Percentiles rank a stretch among this genome's conserved stretches.
Evolutionary conservation across 2,113 vertebrate species (phyloP).

Genomic region (Ornithorhynchus anatinus): DNA sequence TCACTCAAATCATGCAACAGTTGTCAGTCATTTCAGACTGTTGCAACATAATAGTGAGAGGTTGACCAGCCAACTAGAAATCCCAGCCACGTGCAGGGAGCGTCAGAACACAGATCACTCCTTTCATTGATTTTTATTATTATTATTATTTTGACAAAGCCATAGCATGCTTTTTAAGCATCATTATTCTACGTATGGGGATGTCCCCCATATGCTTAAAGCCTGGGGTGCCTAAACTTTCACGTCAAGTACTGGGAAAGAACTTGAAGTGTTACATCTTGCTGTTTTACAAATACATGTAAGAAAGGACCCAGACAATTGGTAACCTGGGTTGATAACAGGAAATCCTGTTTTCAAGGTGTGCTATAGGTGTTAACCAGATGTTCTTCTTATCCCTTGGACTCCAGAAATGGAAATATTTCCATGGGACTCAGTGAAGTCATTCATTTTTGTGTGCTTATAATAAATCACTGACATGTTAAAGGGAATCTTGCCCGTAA

Average conservation of each 20-base stretch:
- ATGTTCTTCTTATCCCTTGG: slow-evolving; percentile 10
- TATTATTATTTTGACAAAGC: not conserved
- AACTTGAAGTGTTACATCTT: not conserved
- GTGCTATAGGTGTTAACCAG: not conserved
- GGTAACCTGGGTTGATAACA: not conserved
- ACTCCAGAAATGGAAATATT: slow-evolving; percentile 11
- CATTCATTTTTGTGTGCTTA: not conserved
- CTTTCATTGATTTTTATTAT: not conserved
- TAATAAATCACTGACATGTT: not conserved
- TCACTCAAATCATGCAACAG: not conserved
- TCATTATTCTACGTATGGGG: not conserved
- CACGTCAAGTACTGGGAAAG: not conserved
- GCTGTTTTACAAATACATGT: not conserved
- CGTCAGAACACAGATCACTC: not conserved
- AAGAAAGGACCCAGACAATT: not conserved
- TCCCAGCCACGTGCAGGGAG: not conserved
- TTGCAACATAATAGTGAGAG: not conserved
- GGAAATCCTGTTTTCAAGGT: not conserved
- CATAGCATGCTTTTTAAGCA: not conserved
- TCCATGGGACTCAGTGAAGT: not conserved
- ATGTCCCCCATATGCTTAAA: not conserved
- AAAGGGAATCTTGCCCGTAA: not conserved
- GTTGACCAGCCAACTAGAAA: not conserved
- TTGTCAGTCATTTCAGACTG: not conserved
- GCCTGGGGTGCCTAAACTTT: not conserved